These are phyloP conservation scores for Eulithis testata DNA, from an alignment of 2,888 invertebrate genomes.

Conservation along the genomic window DNA sequence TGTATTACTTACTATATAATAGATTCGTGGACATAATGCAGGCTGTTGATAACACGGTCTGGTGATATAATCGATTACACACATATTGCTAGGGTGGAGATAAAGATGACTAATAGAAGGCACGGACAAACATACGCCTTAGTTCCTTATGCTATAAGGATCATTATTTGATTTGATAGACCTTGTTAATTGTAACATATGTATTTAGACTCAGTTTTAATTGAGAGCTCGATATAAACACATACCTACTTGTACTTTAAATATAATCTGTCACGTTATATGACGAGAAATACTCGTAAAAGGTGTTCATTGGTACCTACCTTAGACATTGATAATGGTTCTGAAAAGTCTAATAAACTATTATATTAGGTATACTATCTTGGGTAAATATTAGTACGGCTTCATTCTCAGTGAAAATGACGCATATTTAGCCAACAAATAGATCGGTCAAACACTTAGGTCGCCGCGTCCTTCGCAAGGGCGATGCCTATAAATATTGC, in stretches of 20 bases:
- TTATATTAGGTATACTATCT: no score
- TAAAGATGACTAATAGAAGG: constrained; percentile 17
- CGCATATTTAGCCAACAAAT: constrained; percentile 42
- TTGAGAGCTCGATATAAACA: background rate
- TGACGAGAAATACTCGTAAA: background rate
- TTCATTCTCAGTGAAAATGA: constrained; percentile 15
- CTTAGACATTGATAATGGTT: background rate
- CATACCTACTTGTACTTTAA: no score
- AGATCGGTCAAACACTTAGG: constrained; percentile 54
- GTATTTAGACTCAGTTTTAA: background rate
- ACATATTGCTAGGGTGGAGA: constrained; percentile 27
- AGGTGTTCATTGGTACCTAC: background rate
- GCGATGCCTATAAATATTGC: constrained; percentile 63
- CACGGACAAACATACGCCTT: background rate
- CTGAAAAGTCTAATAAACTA: background rate
- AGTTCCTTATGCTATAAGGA: background rate
- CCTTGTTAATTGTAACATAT: background rate
- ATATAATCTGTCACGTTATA: no score
- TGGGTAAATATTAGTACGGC: background rate
- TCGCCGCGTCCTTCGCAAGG: constrained; percentile 70
- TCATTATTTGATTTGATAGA: background rate
- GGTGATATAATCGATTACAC: constrained; percentile 53
- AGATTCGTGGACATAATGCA: background rate
- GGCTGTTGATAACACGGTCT: constrained; percentile 50
- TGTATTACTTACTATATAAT: background rate